phyloP scores from a whole-genome alignment of 1,140 invertebrate species.

The Drosophila quadrilineata region DNA sequence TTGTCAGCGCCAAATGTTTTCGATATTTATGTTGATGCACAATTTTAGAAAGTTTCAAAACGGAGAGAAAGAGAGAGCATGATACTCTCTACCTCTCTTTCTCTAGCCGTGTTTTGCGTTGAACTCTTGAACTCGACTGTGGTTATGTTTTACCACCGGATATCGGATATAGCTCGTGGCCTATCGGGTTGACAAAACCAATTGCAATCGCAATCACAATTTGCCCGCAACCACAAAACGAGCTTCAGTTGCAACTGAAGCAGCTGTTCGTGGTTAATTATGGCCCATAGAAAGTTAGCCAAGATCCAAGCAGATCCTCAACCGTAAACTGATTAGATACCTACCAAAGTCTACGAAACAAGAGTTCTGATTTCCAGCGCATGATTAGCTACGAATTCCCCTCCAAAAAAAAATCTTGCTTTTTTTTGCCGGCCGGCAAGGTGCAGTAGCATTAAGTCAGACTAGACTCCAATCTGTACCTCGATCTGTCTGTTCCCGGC shows the following conservation, averaged over 20 bases:
- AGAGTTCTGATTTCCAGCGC: slow-evolving; percentile 33
- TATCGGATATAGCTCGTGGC: slow-evolving; percentile 44
- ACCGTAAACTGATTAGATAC: not conserved
- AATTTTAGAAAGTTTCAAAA: slow-evolving; percentile 50
- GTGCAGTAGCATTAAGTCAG: slow-evolving; percentile 39
- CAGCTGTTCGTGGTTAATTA: slow-evolving; percentile 56
- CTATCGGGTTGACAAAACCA: slow-evolving; percentile 65
- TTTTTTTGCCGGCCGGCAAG: slow-evolving; percentile 59
- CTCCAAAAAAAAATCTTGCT: slow-evolving; percentile 5
- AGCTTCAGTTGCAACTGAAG: slow-evolving; percentile 45
- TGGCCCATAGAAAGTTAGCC: slow-evolving; percentile 50
- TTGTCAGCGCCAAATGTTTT: slow-evolving; percentile 49
- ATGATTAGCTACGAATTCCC: too few relatives aligned
- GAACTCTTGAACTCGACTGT: slow-evolving; percentile 66
- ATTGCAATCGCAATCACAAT: slow-evolving; percentile 43
- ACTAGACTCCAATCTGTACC: not conserved
- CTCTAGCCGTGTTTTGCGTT: slow-evolving; percentile 21
- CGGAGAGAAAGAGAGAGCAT: too few relatives aligned
- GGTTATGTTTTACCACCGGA: slow-evolving; percentile 25
- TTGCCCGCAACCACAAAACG: slow-evolving; percentile 50
- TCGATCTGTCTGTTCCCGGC: not conserved
- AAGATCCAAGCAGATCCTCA: slow-evolving; percentile 14
- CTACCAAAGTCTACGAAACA: not conserved
- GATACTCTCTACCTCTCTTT: slow-evolving; percentile 17
- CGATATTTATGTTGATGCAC: slow-evolving; percentile 43